phyloP scores from a whole-genome alignment of 2,113 vertebrate species.

The Polypterus senegalus region DNA sequence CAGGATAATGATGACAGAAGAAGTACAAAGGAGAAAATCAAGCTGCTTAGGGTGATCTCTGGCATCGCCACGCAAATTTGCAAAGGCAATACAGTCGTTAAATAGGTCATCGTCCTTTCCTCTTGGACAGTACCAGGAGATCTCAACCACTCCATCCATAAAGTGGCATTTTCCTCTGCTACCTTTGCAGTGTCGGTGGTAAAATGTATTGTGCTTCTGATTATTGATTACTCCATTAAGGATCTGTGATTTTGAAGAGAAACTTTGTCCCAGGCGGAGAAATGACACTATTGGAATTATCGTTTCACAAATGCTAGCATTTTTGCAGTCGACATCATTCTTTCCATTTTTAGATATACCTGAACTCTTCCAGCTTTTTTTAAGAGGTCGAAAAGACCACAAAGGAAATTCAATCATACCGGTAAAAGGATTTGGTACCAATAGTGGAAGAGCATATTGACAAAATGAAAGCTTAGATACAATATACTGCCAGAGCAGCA shows the following conservation, averaged over 20 bases:
- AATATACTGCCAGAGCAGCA: constrained; percentile 32
- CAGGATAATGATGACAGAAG: constrained; percentile 21
- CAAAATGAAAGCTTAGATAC: constrained; percentile 32
- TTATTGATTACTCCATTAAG: constrained; percentile 32
- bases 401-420: constrained; percentile 29
- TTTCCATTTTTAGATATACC: not conserved
- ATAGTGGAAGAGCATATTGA: constrained; percentile 34
- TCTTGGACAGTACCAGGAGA: constrained; percentile 37
- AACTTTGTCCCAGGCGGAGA: constrained; percentile 28
- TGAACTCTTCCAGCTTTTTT: constrained; percentile 21
- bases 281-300: constrained; percentile 30
- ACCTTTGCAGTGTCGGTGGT: constrained; percentile 26
- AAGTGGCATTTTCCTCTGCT: constrained; percentile 24
- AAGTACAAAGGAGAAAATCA: constrained; percentile 24
- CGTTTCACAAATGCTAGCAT: constrained; percentile 24
- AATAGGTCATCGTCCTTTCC: constrained; percentile 23
- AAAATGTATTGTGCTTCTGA: constrained; percentile 31
- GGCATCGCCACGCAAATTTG: constrained; percentile 35
- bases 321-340: constrained; percentile 5
- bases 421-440: constrained; percentile 20
- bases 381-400: constrained; percentile 31
- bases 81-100: constrained; percentile 28
- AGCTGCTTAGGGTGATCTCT: constrained; percentile 24
- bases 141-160: constrained; percentile 33
- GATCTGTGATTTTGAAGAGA: constrained; percentile 38